Base-by-base conservation (phyloP, 92 coral and sea anemone species). In the Zoanthus sociatus region DNA sequence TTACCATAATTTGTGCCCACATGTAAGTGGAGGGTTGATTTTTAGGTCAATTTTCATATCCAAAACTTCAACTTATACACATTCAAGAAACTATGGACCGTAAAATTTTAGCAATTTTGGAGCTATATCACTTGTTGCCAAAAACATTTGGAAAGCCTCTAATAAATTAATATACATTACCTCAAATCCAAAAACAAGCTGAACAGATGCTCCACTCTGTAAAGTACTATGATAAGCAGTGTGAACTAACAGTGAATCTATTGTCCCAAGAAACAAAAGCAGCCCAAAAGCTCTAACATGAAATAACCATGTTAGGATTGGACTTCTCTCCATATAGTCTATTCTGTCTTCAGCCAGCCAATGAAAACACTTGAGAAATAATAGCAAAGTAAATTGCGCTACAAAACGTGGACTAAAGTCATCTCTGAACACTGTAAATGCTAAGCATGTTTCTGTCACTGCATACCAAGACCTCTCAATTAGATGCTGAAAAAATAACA, bases 291-390 rank as follows among this genome's bases (percentile, higher is more conserved):
- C 99, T 42, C 99, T 88, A 10, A 92, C 63, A 83, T 97, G 99
- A 84, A 97, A 97, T 15, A 97, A 82, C 92, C 95, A 97, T 2
- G 99, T 83, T 17, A 97, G 77, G 16, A 97, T 86, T 9, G 99
- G 99, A 89, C 99, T 97, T 86, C 99, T 90, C 88, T 97, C 99
- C 99, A 97, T 97, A 89, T 94, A 97, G 87, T 97, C 99, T 45
- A 97, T 87, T 84, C 99, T 95, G 78, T 97, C 99, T 83, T 97
- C 99, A 1, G 99, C 95, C 60, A 97, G 90, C 99, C 99, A 97
- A 79, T 97, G 99, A 67, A 97, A 97, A 71, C 99, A 97, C 61
- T 97, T 97, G 46, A 95, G 88, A 87, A 97, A 97, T 56, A 97
- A 82, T 9, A 97, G 92, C 48, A 97, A 71, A 3, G 99, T 97